phyloP scores from a whole-genome alignment of 1,140 invertebrate genomes.

The Tetragonula clypearis region DNA sequence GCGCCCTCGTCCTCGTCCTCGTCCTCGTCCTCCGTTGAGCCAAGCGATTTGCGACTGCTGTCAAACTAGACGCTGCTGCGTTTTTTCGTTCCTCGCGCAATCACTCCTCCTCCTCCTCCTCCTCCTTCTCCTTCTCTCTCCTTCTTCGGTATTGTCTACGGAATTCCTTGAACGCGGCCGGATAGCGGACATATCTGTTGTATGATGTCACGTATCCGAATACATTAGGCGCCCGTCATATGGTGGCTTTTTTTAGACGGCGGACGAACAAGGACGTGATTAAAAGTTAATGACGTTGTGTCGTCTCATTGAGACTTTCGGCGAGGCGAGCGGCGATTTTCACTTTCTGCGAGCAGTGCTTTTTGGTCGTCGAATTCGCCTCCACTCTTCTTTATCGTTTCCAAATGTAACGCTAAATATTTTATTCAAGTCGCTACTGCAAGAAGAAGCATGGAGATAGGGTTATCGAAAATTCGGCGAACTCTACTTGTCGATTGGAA shows the following conservation, averaged over 20 bases:
- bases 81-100: conserved; percentile 21
- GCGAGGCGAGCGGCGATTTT: not conserved
- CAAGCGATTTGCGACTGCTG: conserved; percentile 54
- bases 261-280: conserved; percentile 40
- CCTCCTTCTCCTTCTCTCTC: not conserved
- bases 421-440: not conserved
- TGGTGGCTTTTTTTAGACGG: conserved; percentile 41
- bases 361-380: not conserved
- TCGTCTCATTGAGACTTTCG: not conserved
- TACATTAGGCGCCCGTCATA: conserved; percentile 35
- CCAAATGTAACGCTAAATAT: not conserved
- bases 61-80: conserved; percentile 33
- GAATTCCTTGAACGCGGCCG: conserved; percentile 41
- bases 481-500: not conserved
- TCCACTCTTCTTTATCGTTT: not conserved
- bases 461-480: not conserved
- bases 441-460: not conserved
- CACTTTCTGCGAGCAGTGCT: not conserved
- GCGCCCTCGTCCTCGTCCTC: conserved; percentile 4
- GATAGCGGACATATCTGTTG: conserved; percentile 35
- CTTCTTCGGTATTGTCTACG: conserved; percentile 36
- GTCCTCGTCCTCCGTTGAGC: not conserved
- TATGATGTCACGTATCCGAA: conserved; percentile 53
- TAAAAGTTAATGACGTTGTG: conserved; percentile 25
- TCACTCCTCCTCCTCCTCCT: not conserved